phyloP scores from a whole-genome alignment of 1,140 invertebrate genomes.

The Diploscapter pachys region DNA sequence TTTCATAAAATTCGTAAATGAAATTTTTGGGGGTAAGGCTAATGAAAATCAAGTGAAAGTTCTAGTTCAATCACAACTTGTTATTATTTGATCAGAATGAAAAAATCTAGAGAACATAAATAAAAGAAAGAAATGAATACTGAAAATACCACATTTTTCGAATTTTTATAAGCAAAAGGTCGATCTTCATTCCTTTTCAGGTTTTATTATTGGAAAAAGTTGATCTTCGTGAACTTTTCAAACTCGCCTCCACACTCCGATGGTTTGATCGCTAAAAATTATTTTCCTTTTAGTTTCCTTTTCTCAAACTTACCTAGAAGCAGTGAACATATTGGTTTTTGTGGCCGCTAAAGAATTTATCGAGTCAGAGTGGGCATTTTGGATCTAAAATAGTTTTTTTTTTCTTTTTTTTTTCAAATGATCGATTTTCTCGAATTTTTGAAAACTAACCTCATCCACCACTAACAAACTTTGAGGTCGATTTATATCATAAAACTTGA shows the following conservation, averaged over 20 bases:
- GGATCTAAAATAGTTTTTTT: neutral
- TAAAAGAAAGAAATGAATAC: too few relatives aligned
- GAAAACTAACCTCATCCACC: conserved; percentile 23
- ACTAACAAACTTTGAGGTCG: conserved; percentile 17
- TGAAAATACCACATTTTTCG: too few relatives aligned
- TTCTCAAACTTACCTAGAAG: neutral
- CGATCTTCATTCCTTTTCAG: too few relatives aligned
- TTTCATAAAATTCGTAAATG: too few relatives aligned
- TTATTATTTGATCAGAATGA: too few relatives aligned
- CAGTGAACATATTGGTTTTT: conserved; percentile 16
- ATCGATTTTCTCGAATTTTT: too few relatives aligned
- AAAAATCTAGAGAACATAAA: too few relatives aligned
- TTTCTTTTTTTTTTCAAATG: neutral
- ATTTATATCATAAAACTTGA: conserved; percentile 70
- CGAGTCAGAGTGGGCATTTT: conserved; percentile 4
- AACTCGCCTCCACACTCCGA: neutral
- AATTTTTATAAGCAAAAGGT: too few relatives aligned
- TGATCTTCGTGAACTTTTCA: neutral
- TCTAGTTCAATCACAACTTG: too few relatives aligned
- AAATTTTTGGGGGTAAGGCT: too few relatives aligned
- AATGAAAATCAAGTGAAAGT: too few relatives aligned
- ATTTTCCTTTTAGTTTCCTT: neutral
- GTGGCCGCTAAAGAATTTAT: conserved; percentile 1
- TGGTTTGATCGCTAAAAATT: conserved; percentile 5
- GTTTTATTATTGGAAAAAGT: too few relatives aligned